These are phyloP conservation scores for Zonitis immaculata DNA, from an alignment of 2,888 invertebrate genomes.

Conservation along the genomic window DNA sequence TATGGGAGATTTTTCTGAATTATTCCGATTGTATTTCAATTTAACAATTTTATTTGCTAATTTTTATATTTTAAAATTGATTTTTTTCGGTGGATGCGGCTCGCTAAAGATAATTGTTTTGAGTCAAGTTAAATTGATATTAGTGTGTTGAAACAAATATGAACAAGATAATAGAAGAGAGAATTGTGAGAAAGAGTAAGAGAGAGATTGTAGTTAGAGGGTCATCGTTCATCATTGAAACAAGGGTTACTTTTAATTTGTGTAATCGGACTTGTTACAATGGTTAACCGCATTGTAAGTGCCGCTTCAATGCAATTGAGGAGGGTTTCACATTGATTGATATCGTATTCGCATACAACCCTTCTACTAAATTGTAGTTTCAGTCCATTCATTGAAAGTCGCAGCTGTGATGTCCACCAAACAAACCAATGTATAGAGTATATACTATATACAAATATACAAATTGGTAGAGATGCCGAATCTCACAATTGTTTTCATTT, in stretches of 20 bases:
- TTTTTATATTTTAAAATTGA: too few species aligned
- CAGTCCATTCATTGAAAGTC: not conserved
- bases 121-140: not conserved
- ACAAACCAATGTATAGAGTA: not conserved
- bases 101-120: not conserved
- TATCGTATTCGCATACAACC: constrained; percentile 23
- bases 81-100: too few species aligned
- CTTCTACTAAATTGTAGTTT: constrained; percentile 20
- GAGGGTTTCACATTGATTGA: constrained; percentile 26
- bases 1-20: too few species aligned
- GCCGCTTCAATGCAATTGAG: constrained; percentile 27
- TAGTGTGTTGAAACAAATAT: not conserved
- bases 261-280: constrained; percentile 30
- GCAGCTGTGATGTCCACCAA: not conserved
- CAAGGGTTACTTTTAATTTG: constrained; percentile 27
- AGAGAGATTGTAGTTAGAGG: not conserved
- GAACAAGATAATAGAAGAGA: not conserved
- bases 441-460: too few species aligned
- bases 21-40: too few species aligned
- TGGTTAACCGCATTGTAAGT: constrained; percentile 28
- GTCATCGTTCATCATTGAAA: constrained; percentile 21
- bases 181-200: not conserved
- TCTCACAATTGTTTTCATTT: too few species aligned
- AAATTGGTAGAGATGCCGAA: too few species aligned
- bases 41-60: too few species aligned